These are phyloP conservation scores for Antigone vipio DNA, from an alignment of 2,113 vertebrate genomes.

Conservation along the genomic window DNA sequence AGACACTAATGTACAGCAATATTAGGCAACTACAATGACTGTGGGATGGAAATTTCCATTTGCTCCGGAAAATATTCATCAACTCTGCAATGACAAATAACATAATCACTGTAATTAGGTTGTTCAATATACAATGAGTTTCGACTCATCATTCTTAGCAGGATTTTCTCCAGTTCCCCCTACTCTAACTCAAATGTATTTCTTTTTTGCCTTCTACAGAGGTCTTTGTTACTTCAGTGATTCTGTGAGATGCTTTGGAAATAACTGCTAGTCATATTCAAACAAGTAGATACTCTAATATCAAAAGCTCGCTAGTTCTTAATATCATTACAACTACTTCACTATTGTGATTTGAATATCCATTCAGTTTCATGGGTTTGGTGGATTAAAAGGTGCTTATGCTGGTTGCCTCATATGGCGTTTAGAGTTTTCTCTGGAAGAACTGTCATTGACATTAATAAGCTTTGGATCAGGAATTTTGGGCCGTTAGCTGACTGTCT, in stretches of 20 bases:
- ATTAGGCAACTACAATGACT: neutral
- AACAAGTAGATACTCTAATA: neutral
- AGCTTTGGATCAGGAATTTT: neutral
- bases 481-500: neutral
- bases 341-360: neutral
- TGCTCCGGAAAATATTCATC: neutral
- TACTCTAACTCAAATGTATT: neutral
- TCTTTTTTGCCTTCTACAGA: neutral
- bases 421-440: neutral
- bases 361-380: neutral
- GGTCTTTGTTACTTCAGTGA: neutral
- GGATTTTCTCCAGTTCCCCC: neutral
- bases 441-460: neutral
- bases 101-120: conserved; percentile 8
- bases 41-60: conserved; percentile 12
- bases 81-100: neutral
- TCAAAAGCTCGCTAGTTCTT: neutral
- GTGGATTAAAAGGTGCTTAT: neutral
- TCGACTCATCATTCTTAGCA: neutral
- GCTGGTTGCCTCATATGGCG: neutral
- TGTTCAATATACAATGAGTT: conserved; percentile 7
- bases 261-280: neutral
- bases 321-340: neutral
- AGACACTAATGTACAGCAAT: neutral
- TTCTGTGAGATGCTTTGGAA: neutral